Evolutionary conservation across 2,888 invertebrate species (phyloP).

Genomic region (Xanthostigma xanthostigma): DNA sequence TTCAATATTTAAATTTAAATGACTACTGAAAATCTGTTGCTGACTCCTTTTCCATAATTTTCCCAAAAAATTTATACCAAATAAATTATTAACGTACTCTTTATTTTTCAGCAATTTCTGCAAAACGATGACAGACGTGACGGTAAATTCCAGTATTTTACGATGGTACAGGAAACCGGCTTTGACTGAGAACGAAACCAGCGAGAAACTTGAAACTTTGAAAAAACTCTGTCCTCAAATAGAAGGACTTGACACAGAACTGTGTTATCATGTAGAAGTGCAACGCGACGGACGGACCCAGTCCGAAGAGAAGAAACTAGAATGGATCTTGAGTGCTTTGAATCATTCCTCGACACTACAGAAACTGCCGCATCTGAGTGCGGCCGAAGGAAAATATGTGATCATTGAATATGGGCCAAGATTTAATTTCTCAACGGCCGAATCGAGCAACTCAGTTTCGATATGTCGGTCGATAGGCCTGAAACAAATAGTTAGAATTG

Average conservation of each 20-base stretch:
- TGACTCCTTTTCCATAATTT: too few relatives aligned
- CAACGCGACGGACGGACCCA: slow-evolving; percentile 35
- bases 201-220: slow-evolving; percentile 35
- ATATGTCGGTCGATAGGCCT: slow-evolving; percentile 80
- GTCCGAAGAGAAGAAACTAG: slow-evolving; percentile 46
- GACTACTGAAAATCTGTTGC: too few relatives aligned
- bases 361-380: slow-evolving; percentile 33
- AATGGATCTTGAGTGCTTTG: slow-evolving; percentile 67
- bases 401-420: slow-evolving; percentile 85
- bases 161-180: slow-evolving; percentile 47
- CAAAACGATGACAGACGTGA: too few relatives aligned
- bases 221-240: slow-evolving; percentile 31
- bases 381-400: slow-evolving; percentile 27
- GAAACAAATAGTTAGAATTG: slow-evolving; percentile 59
- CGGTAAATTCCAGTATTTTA: slow-evolving; percentile 13
- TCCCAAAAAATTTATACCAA: too few relatives aligned
- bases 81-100: too few relatives aligned
- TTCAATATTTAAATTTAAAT: too few relatives aligned
- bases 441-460: slow-evolving; percentile 91
- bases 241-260: slow-evolving; percentile 48
- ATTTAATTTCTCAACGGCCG: slow-evolving; percentile 88
- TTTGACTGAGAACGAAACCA: slow-evolving; percentile 41
- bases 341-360: slow-evolving; percentile 44
- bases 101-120: too few relatives aligned
- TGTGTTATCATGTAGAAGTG: slow-evolving; percentile 67